phyloP scores from a whole-genome alignment of 2,113 vertebrate genomes.

The Naja naja region DNA sequence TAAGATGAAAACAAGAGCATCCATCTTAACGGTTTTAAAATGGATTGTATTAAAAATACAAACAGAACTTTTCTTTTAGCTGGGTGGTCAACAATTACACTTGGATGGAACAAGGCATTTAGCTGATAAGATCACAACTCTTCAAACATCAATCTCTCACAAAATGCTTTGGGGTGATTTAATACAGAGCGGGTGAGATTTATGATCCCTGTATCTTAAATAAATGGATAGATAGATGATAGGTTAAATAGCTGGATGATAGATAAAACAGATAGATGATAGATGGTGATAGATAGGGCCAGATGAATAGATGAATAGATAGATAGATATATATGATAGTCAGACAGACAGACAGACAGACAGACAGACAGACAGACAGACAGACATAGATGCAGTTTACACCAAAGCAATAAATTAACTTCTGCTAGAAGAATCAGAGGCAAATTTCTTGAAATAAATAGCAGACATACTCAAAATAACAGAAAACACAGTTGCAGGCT shows the following conservation, averaged over 20 bases:
- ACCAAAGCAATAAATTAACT: background rate
- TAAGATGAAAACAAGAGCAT: background rate
- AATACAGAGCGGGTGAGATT: background rate
- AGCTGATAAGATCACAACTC: background rate
- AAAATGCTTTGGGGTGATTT: background rate
- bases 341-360: too few relatives aligned
- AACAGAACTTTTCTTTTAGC: background rate
- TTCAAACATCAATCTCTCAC: background rate
- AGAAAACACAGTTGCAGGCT: background rate
- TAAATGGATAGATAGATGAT: background rate
- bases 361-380: too few relatives aligned
- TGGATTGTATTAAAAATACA: background rate
- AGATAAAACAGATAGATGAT: too few relatives aligned
- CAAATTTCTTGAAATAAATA: background rate
- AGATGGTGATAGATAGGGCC: too few relatives aligned
- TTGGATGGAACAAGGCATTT: background rate
- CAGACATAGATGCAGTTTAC: background rate
- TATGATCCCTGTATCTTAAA: background rate
- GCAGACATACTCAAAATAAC: background rate
- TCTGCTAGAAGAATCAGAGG: background rate
- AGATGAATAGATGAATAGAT: too few relatives aligned
- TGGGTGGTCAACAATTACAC: background rate
- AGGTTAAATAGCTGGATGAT: background rate
- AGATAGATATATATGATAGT: too few relatives aligned
- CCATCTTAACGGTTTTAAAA: background rate